A percentile compares a stretch with the other conserved stretches of the same genome.
Evolutionary conservation across 2,888 invertebrate species (phyloP).

Genomic region (Eurytoma adleriae): DNA sequence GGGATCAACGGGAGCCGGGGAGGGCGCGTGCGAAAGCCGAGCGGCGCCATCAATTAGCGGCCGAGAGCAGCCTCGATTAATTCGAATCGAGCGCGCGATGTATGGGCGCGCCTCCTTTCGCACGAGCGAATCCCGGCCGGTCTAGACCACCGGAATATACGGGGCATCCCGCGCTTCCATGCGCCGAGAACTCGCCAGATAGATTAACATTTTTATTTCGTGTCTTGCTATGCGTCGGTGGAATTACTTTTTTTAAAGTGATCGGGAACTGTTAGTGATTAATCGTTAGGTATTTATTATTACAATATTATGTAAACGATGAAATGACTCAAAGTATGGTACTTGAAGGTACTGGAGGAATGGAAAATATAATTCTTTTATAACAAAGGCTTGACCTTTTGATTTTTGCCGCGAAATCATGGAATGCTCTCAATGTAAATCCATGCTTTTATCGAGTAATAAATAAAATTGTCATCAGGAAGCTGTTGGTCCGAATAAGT

Average conservation of each 20-base stretch:
- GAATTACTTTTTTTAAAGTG: too few species aligned
- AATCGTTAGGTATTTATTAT: too few species aligned
- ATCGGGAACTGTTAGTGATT: too few species aligned
- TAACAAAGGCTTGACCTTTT: too few species aligned
- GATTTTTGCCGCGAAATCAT: too few species aligned
- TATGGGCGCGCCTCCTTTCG: neutral
- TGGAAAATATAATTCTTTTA: too few species aligned
- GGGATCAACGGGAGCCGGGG: slow-evolving; percentile 50
- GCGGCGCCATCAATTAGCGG: slow-evolving; percentile 51
- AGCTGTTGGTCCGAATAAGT: slow-evolving; percentile 30
- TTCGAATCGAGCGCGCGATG: slow-evolving; percentile 33
- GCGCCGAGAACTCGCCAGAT: neutral
- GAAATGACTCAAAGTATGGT: too few species aligned
- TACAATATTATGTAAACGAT: neutral
- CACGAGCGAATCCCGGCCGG: slow-evolving; percentile 1
- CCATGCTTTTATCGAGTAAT: slow-evolving; percentile 4
- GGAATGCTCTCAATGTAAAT: neutral
- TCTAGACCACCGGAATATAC: neutral
- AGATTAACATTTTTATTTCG: too few species aligned
- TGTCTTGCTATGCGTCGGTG: too few species aligned
- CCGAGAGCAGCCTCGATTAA: slow-evolving; percentile 40
- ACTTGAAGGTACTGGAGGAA: too few species aligned
- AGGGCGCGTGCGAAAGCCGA: slow-evolving; percentile 4
- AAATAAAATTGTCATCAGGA: slow-evolving; percentile 33
- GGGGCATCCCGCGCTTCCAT: slow-evolving; percentile 4